Conservation (phyloP, 2,888 invertebrate species). For the Coecobrya sp. region DNA sequence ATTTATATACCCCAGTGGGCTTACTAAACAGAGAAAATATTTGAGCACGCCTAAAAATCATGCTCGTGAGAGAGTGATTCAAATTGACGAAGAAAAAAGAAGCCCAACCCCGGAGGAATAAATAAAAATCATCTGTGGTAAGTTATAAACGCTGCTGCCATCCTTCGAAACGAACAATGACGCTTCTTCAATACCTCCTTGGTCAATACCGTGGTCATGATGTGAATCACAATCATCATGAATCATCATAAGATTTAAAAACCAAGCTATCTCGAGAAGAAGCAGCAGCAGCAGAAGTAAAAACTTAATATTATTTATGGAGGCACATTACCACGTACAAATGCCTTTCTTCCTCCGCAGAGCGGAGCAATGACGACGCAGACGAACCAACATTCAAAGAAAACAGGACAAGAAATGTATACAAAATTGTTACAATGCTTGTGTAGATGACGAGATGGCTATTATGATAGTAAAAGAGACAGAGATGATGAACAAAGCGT, state of each 20-base stretch:
- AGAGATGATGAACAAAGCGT: background rate
- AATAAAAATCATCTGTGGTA: constrained; percentile 29
- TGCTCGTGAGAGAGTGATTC: constrained; percentile 59
- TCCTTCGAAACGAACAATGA: constrained; percentile 21
- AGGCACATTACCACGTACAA: background rate
- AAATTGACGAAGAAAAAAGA: constrained; percentile 13
- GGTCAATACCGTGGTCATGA: constrained; percentile 4
- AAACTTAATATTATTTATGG: background rate
- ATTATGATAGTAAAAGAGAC: background rate
- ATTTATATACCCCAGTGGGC: background rate
- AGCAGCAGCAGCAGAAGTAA: constrained; percentile 7
- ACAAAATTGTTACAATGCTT: background rate
- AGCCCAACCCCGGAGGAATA: constrained; percentile 63
- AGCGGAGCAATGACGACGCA: background rate
- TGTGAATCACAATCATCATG: constrained; percentile 12
- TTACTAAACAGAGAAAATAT: constrained; percentile 1
- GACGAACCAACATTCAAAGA: background rate
- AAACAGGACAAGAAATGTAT: background rate
- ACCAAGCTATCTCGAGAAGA: background rate
- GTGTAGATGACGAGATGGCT: background rate
- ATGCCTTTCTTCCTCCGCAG: background rate
- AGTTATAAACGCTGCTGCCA: constrained; percentile 10
- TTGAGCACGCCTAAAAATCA: constrained; percentile 58
- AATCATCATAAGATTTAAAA: background rate
- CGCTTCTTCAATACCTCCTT: background rate